Base-by-base conservation (phyloP, 1,140 invertebrate genomes). In the Drosophila nasuta region DNA sequence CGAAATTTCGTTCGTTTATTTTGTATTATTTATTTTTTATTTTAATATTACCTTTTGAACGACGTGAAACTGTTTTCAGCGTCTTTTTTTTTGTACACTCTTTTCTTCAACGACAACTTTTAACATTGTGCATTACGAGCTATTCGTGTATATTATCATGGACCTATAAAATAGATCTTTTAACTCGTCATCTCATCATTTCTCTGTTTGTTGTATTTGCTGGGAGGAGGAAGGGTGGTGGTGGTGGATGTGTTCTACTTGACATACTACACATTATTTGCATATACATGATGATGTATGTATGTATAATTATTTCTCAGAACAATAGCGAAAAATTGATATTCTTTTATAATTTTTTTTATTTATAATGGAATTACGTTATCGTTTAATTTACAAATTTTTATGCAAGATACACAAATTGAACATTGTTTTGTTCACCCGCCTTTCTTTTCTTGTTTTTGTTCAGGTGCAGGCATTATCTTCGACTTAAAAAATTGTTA, bases 291-390 rank as follows among this genome's bases (percentile, higher is more conserved):
- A 33, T 38, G n/a, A 43, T 43, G 25, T 5, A 56, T 43, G 25
- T 5, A 56, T 35, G 45, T 38, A 20, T 38, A 30, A 41, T 41
- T 25, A 28, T 11, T 51, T 17, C 3, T 13, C 3, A 72, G 60
- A 65, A 65, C 43, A 65, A 59, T 63, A 43, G 35, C 43, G 30
- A 48, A 43, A 57, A 71, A 66, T 81, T 28, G 41, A 72, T 60
- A 4, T 25, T 25, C 46, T 67, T 51, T 52, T 46, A 52, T 70
- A 68, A 10, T 28, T 41, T 87, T 88, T 88, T 88, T 88, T 83
- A 74, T 89, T 87, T 88, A 78, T 89, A 88, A 83, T 88, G 83
- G 85, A 88, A 88, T 88, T 89, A 88, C 83, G 57, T 85, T 85
- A 85, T 81, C 63, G 74, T 85, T 85, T 75, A 86, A 72, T 89